Evolutionary conservation across 2,888 invertebrate genomes (phyloP), one percentile per base, ranked within the genome.

Genomic region (Watsonalla cultraria): DNA sequence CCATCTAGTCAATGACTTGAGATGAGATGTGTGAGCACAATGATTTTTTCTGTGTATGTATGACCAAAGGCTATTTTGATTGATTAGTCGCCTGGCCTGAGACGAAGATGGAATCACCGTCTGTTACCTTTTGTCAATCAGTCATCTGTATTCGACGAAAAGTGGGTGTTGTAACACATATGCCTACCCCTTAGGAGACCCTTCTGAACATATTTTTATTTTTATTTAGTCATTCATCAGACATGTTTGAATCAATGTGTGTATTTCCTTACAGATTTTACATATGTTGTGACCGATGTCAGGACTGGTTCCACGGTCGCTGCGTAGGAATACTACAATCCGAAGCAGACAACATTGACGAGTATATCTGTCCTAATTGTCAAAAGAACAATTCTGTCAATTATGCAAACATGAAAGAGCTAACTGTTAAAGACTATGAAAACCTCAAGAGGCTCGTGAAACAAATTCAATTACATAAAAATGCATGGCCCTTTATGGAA

Each of bases 301-400:
- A 99, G 84, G 99, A 98, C 86, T 99, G 99, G 99, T 99, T 98
- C 91, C 99, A 99, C 84, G 99, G 99, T 7, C 93, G 97, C 55
- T 99, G 99, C 86, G 99, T 99, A 47, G 99, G 99, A 45, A 97
- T 98, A 73, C 87, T 97, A 51, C 97, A 97, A 76, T 96, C 96
- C 5, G 98, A 98, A 80, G 98, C 98, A 24, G 97, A 98, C 77
- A 96, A 96, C 69, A 97, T 99, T 66, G 98, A 98, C 74, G 97
- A 98, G 72, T 99, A 99, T 77, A 94, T 97, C 65, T 99, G 99
- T 91, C 99, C 99, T 0, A 96, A 96, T 80, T 99, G 99, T 87
- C 96, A 97, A 80, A 93, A 96, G 66, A 96, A 97, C 80, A 96
- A 96, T 65, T 94, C 95, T 13, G 95, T 97, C 15, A 98, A 97